Evolutionary conservation across 2,888 invertebrate genomes (phyloP), one percentile per base, ranked within the genome.

Genomic region (Poecilobothrus nobilitatus): DNA sequence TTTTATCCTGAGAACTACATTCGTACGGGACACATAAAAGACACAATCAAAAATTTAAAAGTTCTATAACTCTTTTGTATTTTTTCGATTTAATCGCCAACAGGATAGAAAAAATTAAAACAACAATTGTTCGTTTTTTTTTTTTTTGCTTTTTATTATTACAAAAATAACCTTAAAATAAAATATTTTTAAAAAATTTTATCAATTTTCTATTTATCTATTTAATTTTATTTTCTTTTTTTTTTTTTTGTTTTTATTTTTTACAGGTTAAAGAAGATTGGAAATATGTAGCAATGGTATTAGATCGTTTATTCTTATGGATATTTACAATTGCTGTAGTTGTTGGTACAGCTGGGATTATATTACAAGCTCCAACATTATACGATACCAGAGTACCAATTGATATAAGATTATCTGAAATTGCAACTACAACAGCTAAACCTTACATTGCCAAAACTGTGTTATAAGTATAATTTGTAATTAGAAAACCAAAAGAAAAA

Each of bases 231-330:
- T 27, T 27, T 27, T 27, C 27, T 27, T 27, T 27, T 27, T 27
- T n/a, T 53, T 53, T 18, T 27, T n/a, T 53, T 53, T 18, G 18
- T 18, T 53, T 18, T 53, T 18, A 6, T 53, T 53, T 6, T 53
- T 53, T 6, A 12, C n/a, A 94, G 94, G 93, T 94, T 75, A 94
- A 94, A 84, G 95, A 97, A 85, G 97, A 97, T 85, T 97, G 97
- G 97, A 97, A 97, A 83, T 97, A 95, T 84, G 96, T 97, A 75
- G 97, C 97, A 72, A 95, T 97, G 94, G 97, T 97, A 74, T 86
- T 97, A 80, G 97, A 97, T 84, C 88, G 97, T 72, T 86, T 98
- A 78, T 97, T 97, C 84, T 87, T 97, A 76, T 96, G 95, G 92
- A 95, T 97, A 81, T 97, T 97, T 85, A 95, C 96, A 75, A 86